Percentiles rank a stretch among this genome's conserved stretches.
phyloP scores from a whole-genome alignment of 1,140 invertebrate species.

The Alviniconcha marisindica region DNA sequence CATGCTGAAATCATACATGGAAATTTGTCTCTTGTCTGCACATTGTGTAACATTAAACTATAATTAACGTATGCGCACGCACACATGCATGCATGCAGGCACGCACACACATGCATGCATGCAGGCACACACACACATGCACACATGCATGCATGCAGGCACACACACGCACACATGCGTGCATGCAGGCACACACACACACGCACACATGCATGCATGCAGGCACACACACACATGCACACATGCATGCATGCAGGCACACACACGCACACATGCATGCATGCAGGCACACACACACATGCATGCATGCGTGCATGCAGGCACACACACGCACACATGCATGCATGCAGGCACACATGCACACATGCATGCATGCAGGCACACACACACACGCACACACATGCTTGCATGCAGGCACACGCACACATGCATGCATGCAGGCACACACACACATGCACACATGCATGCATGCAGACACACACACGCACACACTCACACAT shows the following conservation, averaged over 20 bases:
- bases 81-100: too few relatives aligned
- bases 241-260: neutral
- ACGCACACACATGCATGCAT: too few relatives aligned
- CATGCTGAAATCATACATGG: too few relatives aligned
- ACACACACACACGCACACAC: neutral
- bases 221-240: neutral
- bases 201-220: neutral
- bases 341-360: neutral
- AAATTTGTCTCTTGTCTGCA: too few relatives aligned
- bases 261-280: neutral
- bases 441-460: too few relatives aligned
- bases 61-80: too few relatives aligned
- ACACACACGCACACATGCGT: too few relatives aligned
- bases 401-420: neutral
- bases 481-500: conserved; percentile 6
- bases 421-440: neutral
- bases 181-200: neutral
- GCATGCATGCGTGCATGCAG: neutral
- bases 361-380: neutral
- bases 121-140: too few relatives aligned
- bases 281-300: neutral
- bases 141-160: too few relatives aligned
- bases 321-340: neutral
- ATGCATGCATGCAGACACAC: neutral
- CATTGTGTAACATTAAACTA: too few relatives aligned